Evolutionary conservation across 2,113 vertebrate species (phyloP).

Genomic region (Erythrolamprus reginae): DNA sequence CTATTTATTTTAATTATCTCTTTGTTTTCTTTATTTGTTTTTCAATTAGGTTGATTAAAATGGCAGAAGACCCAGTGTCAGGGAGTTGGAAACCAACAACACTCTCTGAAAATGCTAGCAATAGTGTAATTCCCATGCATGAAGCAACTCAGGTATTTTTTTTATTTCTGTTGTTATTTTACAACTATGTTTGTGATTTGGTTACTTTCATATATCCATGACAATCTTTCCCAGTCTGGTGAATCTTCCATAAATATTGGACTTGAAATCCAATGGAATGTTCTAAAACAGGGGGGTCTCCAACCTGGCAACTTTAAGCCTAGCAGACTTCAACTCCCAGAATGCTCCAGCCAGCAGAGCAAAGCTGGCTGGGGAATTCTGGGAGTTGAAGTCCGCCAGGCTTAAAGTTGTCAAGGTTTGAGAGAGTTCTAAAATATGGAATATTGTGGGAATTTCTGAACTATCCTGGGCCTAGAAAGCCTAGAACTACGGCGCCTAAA

Average conservation of each 20-base stretch:
- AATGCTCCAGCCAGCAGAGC: no score
- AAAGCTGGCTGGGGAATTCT: no score
- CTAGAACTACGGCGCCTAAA: no score
- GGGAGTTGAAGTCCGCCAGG: no score
- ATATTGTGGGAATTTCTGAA: background rate
- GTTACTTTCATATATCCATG: background rate
- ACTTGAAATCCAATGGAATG: background rate
- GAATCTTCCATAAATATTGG: background rate
- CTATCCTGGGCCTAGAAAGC: no score
- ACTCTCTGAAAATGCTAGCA: slow-evolving; percentile 4
- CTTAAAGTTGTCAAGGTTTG: no score
- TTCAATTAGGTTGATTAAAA: slow-evolving; percentile 37
- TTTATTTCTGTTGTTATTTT: background rate
- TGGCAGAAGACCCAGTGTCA: slow-evolving; percentile 40
- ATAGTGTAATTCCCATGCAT: slow-evolving; percentile 5
- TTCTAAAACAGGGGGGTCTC: no score
- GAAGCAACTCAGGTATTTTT: slow-evolving; percentile 52
- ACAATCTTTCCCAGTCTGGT: background rate
- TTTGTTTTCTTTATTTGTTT: background rate
- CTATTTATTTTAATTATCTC: background rate
- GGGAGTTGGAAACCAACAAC: slow-evolving; percentile 14
- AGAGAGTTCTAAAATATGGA: background rate
- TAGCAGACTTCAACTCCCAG: no score
- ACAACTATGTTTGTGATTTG: background rate
- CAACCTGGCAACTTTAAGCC: no score